These are phyloP conservation scores for Anguilla obscura DNA, from an alignment of 2,797 vertebrate species.

Conservation along the genomic window DNA sequence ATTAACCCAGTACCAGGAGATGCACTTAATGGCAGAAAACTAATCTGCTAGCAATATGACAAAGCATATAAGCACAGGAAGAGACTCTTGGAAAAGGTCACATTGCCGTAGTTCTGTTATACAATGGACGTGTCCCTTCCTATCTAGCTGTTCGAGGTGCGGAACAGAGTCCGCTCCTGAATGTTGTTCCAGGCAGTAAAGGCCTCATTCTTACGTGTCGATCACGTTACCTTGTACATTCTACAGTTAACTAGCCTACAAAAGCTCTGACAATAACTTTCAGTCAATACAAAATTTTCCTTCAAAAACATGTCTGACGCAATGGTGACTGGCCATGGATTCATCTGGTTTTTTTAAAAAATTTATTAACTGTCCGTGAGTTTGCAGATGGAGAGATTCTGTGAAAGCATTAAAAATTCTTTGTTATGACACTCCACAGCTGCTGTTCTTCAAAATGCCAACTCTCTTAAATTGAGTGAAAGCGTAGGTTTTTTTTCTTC, in stretches of 20 bases:
- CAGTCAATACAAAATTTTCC: background rate
- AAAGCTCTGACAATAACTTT: constrained; percentile 10
- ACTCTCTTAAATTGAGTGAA: constrained; percentile 3
- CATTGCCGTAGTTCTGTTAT: background rate
- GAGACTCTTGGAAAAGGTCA: background rate
- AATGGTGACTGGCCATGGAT: background rate
- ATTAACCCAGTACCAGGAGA: background rate
- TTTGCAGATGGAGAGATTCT: background rate
- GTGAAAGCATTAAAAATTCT: background rate
- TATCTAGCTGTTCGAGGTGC: background rate
- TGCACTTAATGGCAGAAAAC: background rate
- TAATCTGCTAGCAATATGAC: background rate
- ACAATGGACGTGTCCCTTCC: background rate
- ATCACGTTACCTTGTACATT: background rate
- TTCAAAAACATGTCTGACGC: background rate
- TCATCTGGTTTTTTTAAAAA: background rate
- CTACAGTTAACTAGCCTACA: background rate
- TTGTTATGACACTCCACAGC: too few relatives aligned
- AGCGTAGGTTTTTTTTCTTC: background rate
- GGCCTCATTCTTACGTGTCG: background rate
- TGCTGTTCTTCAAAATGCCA: background rate
- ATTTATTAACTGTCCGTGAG: background rate
- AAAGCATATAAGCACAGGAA: background rate
- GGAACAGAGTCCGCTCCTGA: background rate
- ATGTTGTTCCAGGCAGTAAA: background rate